Base-by-base conservation (phyloP, 2,888 invertebrate genomes). In the Ditula angustiorana region DNA sequence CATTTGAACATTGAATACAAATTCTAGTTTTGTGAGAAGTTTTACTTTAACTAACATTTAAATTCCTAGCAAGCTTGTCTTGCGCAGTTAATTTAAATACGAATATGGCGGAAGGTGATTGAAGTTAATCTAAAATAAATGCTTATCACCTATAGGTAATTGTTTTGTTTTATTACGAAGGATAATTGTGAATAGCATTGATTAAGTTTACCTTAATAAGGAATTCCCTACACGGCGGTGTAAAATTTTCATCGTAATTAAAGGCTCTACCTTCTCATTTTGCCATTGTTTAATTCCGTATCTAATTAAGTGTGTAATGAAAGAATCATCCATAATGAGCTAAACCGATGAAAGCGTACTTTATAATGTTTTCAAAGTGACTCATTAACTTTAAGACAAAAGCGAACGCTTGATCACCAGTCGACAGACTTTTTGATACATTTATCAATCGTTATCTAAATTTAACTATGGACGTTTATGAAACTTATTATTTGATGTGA, bases 281-380 rank as follows among this genome's bases (percentile, higher is more conserved):
- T 57, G 26, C 49, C 57, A 50, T 50, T 57, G 56, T 62, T 62
- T 56, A 62, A 62, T 57, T 57, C 30, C 30, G 50, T 49, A 37
- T 23, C 35, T 61, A 74, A 79, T 79, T 78, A 80, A 69, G 61
- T 69, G 64, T 35, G 67, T 74, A 77, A 74, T 75, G 49, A 62
- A 62, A 57, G 37, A 57, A 62, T 62, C 37, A 50, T 37, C 23
- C 56, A 19, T 49, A 49, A 56, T 61, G 55, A 55, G 55, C 37
- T 33, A 37, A 37, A 24, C n/a, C 13, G 28, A 44, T 41, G 44
- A 16, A 13, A 37, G 30, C 50, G 50, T 19, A 55, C 61, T 21
- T 26, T 33, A 19, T 28, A 55, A 46, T 35, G 21, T 35, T 61
- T 37, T 55, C 55, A 33, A 26, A 35, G 35, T 41, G 28, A 37